Evolutionary conservation across 2,888 invertebrate species (phyloP).

Genomic region (Fragum fragum): DNA sequence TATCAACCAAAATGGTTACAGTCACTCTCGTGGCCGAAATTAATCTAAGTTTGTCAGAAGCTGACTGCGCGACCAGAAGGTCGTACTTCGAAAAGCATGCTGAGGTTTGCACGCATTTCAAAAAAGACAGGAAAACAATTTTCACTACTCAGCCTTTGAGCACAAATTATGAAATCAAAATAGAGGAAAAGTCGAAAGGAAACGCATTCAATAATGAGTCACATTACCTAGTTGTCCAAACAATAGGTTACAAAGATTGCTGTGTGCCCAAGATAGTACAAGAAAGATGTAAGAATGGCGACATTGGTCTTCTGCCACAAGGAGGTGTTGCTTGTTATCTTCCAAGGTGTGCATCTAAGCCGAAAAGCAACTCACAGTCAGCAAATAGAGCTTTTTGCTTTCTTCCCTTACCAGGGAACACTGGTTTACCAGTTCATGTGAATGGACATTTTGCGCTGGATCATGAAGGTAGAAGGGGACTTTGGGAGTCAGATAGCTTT

Average conservation of each 20-base stretch:
- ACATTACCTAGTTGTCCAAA: conserved; percentile 64
- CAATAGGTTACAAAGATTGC: conserved; percentile 71
- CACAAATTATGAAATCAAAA: not conserved
- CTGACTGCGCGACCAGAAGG: not conserved
- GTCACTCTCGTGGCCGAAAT: not conserved
- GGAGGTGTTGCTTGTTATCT: conserved; percentile 72
- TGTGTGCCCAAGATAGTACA: conserved; percentile 53
- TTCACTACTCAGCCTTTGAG: not conserved
- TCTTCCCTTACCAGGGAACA: conserved; percentile 76
- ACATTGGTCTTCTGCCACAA: conserved; percentile 73
- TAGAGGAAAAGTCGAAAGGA: not conserved
- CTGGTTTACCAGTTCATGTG: conserved; percentile 77
- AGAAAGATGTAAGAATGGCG: conserved; percentile 60
- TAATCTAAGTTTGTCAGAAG: conserved; percentile 1
- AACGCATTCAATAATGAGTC: not conserved
- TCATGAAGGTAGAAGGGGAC: conserved; percentile 73
- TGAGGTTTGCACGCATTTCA: conserved; percentile 16
- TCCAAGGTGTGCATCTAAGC: not conserved
- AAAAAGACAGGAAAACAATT: conserved; percentile 7
- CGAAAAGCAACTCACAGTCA: no score
- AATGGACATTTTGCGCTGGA: conserved; percentile 81
- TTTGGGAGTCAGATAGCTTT: conserved; percentile 64
- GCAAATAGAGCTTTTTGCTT: conserved; percentile 74
- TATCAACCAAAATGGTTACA: conserved; percentile 34
- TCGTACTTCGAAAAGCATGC: conserved; percentile 1